These are phyloP conservation scores for Diacarnus erythraeanus DNA, from an alignment of 37 sponge, comb jelly and placozoan genomes.

Conservation along the genomic window DNA sequence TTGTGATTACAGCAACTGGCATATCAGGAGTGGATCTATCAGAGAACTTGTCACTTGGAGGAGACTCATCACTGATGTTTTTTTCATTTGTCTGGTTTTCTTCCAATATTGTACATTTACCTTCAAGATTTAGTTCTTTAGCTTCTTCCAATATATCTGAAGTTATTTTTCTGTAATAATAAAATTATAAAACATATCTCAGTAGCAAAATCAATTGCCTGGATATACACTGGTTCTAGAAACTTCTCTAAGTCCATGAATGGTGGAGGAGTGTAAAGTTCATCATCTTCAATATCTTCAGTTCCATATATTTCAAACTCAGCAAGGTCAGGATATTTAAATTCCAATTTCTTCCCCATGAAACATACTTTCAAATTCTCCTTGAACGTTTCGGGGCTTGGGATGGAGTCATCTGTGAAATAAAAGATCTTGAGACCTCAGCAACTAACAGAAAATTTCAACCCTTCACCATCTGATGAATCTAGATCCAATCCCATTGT, in stretches of 20 bases:
- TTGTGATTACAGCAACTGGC: not conserved
- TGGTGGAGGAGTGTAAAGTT: slow-evolving; percentile 5
- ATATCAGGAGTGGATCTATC: slow-evolving; percentile 1
- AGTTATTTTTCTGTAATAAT: not conserved
- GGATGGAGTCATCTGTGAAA: not conserved
- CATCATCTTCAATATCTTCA: slow-evolving; percentile 4
- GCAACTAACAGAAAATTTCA: not conserved
- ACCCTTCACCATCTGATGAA: slow-evolving; percentile 3
- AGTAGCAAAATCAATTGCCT: not conserved
- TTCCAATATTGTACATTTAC: not conserved
- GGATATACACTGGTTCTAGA: slow-evolving; percentile 18
- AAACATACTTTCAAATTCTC: slow-evolving; percentile 8
- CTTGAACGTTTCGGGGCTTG: not conserved
- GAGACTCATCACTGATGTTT: not conserved
- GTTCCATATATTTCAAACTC: slow-evolving; percentile 1
- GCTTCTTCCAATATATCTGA: not conserved
- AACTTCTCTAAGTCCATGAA: slow-evolving; percentile 10
- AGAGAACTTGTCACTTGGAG: too few relatives aligned
- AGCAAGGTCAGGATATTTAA: not conserved
- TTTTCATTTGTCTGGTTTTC: not conserved
- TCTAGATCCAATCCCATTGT: slow-evolving; percentile 12
- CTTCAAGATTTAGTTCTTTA: not conserved
- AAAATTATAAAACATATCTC: not conserved
- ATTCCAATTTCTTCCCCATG: slow-evolving; percentile 4
- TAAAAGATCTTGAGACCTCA: not conserved